Percentiles rank a stretch among this genome's conserved stretches.
Evolutionary conservation across 2,113 vertebrate species (phyloP).

Genomic region (Elanoides forficatus): DNA sequence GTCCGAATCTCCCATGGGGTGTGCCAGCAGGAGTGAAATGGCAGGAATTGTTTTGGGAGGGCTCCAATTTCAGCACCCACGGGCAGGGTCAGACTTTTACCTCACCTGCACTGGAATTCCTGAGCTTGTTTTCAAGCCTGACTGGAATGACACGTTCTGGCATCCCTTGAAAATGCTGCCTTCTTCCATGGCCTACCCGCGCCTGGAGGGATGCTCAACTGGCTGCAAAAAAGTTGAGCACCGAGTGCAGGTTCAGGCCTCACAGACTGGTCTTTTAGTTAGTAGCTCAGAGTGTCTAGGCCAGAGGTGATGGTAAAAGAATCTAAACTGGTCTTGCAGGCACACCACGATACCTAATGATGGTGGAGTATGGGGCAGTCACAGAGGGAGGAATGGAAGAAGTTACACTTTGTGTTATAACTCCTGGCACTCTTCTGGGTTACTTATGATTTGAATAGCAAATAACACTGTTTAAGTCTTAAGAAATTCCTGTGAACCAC

Average conservation of each 20-base stretch:
- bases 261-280: neutral
- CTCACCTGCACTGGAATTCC: neutral
- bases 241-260: rapidly evolving
- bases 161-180: neutral
- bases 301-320: neutral
- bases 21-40: neutral
- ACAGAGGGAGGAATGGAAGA: neutral
- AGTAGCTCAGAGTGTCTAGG: neutral
- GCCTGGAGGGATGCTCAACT: neutral
- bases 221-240: neutral
- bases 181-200: neutral
- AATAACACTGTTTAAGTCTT: neutral
- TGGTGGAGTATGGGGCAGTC: neutral
- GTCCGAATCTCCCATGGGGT: rapidly evolving
- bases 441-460: neutral
- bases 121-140: neutral
- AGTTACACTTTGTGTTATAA: rapidly evolving
- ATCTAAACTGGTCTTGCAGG: rapidly evolving
- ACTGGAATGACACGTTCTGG: rapidly evolving
- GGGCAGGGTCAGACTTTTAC: neutral
- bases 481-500: neutral
- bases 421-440: neutral
- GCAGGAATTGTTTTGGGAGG: neutral
- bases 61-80: neutral
- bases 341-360: rapidly evolving